Percentiles rank a stretch among this genome's conserved stretches.
Conservation (phyloP, 2,113 vertebrate species). For the Onychostruthus taczanowskii region DNA sequence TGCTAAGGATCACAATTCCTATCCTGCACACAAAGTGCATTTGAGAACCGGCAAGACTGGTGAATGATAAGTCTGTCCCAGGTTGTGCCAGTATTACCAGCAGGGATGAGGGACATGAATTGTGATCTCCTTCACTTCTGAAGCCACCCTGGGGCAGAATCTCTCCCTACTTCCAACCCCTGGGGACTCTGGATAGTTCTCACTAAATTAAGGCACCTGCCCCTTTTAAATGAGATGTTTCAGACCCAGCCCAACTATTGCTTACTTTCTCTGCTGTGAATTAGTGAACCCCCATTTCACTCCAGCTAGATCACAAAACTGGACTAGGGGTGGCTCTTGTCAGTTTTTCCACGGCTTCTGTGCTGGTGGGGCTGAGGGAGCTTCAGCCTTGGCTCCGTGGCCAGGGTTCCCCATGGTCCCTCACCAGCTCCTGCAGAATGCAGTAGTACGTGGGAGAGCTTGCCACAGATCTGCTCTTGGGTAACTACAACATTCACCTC, state of each 20-base stretch:
- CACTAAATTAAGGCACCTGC: background rate
- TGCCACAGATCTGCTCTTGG: background rate
- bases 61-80: background rate
- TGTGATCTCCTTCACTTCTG: background rate
- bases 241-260: background rate
- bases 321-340: background rate
- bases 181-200: background rate
- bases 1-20: accelerated
- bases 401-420: background rate
- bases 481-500: background rate
- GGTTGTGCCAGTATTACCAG: background rate
- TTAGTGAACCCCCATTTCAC: background rate
- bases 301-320: background rate
- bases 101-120: background rate
- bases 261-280: background rate
- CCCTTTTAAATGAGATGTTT: background rate
- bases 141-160: background rate
- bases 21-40: background rate
- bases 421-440: background rate
- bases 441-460: background rate
- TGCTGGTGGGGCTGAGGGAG: background rate
- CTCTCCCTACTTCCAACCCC: background rate
- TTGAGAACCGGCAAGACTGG: accelerated
- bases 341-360: background rate
- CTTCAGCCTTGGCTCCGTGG: background rate